Percentiles rank a stretch among this genome's conserved stretches.
Evolutionary conservation across 2,797 vertebrate genomes (phyloP).

Genomic region (Bradypodion pumilum): DNA sequence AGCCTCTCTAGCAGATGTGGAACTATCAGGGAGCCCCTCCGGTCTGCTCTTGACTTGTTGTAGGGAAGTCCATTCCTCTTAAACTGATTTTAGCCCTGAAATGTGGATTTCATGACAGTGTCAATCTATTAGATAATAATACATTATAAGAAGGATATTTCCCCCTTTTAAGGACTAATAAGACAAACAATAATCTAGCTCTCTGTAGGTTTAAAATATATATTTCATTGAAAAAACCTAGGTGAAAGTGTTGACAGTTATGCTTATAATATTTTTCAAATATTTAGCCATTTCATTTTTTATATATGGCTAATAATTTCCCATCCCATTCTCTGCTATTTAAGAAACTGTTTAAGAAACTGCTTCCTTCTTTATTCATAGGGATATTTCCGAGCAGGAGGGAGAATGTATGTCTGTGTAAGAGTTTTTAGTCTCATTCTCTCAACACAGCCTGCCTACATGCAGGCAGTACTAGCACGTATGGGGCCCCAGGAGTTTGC

Average conservation of each 20-base stretch:
- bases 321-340: constrained; percentile 20
- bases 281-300: constrained; percentile 9
- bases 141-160: constrained; percentile 8
- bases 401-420: not conserved
- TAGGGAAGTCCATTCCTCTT: too few species aligned
- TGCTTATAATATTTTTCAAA: constrained; percentile 19
- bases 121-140: constrained; percentile 50
- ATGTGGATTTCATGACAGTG: not conserved
- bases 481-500: constrained; percentile 54
- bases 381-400: not conserved
- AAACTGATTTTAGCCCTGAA: too few species aligned
- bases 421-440: constrained; percentile 28
- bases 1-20: too few species aligned
- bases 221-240: not conserved
- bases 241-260: constrained; percentile 1
- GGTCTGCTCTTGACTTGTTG: too few species aligned
- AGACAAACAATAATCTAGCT: not conserved
- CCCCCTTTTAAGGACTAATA: constrained; percentile 1
- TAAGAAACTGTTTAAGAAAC: not conserved
- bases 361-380: constrained; percentile 44
- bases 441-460: constrained; percentile 28
- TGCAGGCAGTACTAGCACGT: constrained; percentile 28
- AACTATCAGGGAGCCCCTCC: too few species aligned
- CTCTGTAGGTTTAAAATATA: not conserved
- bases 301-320: constrained; percentile 25